Evolutionary conservation across 1,140 invertebrate species (phyloP), one percentile per base, ranked within the genome.

Genomic region (Limonius californicus): DNA sequence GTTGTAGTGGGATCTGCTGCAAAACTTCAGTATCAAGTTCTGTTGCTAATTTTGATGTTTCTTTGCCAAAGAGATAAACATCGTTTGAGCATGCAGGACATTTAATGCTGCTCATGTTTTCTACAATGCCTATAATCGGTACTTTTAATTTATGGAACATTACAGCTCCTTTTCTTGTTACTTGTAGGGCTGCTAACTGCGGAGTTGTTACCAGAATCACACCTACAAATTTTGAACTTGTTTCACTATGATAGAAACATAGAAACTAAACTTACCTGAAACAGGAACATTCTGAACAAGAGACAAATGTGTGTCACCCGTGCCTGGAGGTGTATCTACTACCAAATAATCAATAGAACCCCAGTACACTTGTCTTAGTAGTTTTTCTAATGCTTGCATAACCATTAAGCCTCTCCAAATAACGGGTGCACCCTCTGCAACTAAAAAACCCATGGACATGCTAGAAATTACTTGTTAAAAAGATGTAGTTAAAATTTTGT

Each of bases 331-430:
- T 59, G 93, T 94, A 76, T 96, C 94, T 1, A 96, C 81, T 6
- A 96, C 78, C 23, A 96, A 80, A 74, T 89, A 87, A 80, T 95
- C 91, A 32, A 93, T 78, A 0, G 86, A 82, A 3, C 82, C 85
- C 93, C 93, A 96, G 39, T 85, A 80, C 21, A 94, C 92, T 68
- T 94, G 87, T 61, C 88, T 80, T 1, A 95, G 80, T 15, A 98
- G 75, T 69, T 89, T 87, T 58, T 96, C 88, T 43, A 98, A 76
- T 1, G 94, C 94, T 66, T 89, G 91, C 94, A 97, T 98, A 11
- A 98, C 95, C 87, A 97, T 92, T 2, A 94, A 81, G 0, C 94
- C 94, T 66, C 94, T 80, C 94, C 93, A 96, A 19, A 95, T 87
- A 7, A 94, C 85, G 0, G 94, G 87, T 42, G 86, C 83, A 66